Percentiles rank a stretch among this genome's conserved stretches.
phyloP scores from a whole-genome alignment of 2,888 invertebrate genomes.

The Tortrix viridana region DNA sequence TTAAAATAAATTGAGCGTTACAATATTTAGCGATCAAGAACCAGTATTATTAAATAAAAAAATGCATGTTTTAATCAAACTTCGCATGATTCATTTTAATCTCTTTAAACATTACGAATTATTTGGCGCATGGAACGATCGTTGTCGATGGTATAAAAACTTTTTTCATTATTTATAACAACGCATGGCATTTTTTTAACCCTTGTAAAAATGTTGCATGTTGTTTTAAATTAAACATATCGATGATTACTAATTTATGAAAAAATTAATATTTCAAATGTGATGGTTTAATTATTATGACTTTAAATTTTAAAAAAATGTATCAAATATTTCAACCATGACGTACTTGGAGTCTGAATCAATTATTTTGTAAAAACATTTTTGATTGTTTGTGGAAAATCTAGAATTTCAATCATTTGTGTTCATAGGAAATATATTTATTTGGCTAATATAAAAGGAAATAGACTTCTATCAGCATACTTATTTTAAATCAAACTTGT shows the following conservation, averaged over 20 bases:
- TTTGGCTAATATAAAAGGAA: no score
- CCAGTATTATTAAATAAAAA: slow-evolving; percentile 28
- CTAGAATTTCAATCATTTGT: no score
- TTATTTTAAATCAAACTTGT: no score
- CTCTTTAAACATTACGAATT: background rate
- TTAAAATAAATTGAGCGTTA: slow-evolving; percentile 44
- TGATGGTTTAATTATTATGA: no score
- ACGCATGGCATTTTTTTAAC: slow-evolving; percentile 23
- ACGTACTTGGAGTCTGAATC: no score
- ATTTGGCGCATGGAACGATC: background rate
- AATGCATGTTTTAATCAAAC: slow-evolving; percentile 49
- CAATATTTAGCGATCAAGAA: slow-evolving; percentile 77
- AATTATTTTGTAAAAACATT: no score
- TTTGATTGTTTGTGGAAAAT: no score
- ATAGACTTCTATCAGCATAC: no score
- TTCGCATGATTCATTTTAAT: slow-evolving; percentile 11
- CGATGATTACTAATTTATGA: background rate
- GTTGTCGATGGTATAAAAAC: background rate
- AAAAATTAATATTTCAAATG: no score
- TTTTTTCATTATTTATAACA: slow-evolving; percentile 18
- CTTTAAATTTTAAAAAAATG: no score
- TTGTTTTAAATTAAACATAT: background rate
- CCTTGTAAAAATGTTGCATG: slow-evolving; percentile 22
- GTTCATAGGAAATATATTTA: no score
- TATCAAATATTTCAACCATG: no score